Evolutionary conservation across 2,888 invertebrate species (phyloP).

Genomic region (Dryomyza anilis): DNA sequence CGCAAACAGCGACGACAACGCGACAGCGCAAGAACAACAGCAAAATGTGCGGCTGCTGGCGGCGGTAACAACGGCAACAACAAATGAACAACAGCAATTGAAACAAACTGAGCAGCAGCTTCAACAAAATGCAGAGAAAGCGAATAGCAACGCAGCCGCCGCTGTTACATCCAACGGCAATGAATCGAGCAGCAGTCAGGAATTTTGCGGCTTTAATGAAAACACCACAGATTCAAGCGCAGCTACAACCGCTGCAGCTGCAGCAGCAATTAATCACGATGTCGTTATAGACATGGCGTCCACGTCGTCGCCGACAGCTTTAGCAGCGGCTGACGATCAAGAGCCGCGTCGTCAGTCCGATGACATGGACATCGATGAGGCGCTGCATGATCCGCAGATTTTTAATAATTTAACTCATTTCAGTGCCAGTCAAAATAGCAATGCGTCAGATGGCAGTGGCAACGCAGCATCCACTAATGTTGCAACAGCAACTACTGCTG

Average conservation of each 20-base stretch:
- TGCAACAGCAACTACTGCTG: constrained; percentile 13
- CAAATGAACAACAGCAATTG: too few species aligned
- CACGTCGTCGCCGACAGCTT: background rate
- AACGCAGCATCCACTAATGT: background rate
- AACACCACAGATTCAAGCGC: constrained; percentile 33
- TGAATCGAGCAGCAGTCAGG: constrained; percentile 48
- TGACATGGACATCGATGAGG: constrained; percentile 58
- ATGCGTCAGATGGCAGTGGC: constrained; percentile 39
- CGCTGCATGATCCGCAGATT: constrained; percentile 54
- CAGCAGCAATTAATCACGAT: background rate
- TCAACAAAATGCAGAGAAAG: too few species aligned
- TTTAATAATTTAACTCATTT: constrained; percentile 51
- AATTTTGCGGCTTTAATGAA: constrained; percentile 47
- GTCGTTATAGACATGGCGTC: too few species aligned
- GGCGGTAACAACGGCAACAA: background rate
- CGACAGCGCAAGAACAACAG: constrained; percentile 55
- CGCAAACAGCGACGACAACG: constrained; percentile 43
- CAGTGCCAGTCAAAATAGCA: constrained; percentile 31
- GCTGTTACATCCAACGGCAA: constrained; percentile 36
- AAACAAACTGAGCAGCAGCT: background rate
- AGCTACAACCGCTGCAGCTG: constrained; percentile 2
- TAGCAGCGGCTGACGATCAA: constrained; percentile 1
- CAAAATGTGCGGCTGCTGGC: background rate
- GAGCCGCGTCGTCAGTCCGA: constrained; percentile 52
- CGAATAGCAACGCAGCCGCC: background rate